phyloP scores from a whole-genome alignment of 2,888 invertebrate genomes.

The Agrochola lota region DNA sequence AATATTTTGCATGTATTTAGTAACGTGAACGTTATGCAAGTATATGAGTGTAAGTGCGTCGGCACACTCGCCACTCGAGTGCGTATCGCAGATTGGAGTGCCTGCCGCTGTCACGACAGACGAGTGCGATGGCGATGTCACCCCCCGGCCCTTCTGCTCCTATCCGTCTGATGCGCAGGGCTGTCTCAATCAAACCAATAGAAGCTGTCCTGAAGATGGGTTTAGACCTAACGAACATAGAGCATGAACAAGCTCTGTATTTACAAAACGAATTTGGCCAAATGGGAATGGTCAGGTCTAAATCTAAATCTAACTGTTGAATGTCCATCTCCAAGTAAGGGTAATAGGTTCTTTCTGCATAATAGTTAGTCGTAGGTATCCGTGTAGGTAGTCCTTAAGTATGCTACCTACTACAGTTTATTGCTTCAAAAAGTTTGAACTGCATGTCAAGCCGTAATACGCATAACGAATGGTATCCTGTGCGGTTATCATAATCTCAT shows the following conservation, averaged over 20 bases:
- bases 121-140: slow-evolving; percentile 63
- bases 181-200: slow-evolving; percentile 16
- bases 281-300: background rate
- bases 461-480: slow-evolving; percentile 32
- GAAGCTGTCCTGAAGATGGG: background rate
- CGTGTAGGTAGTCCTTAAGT: background rate
- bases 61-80: slow-evolving; percentile 71
- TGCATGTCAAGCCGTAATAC: slow-evolving; percentile 12
- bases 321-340: background rate
- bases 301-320: background rate
- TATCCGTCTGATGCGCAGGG: slow-evolving; percentile 58
- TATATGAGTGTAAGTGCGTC: slow-evolving; percentile 50
- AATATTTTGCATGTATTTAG: slow-evolving; percentile 51
- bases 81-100: slow-evolving; percentile 75
- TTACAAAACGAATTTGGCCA: background rate
- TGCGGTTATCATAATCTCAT: slow-evolving; percentile 27
- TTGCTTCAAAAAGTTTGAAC: slow-evolving; percentile 3
- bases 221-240: too few species aligned
- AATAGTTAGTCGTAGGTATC: background rate
- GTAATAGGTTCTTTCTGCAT: background rate
- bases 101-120: slow-evolving; percentile 72
- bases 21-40: slow-evolving; percentile 31
- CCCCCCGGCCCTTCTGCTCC: slow-evolving; percentile 53
- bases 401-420: background rate
- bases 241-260: too few species aligned